Base-by-base conservation (phyloP, 2,113 vertebrate species). In the Anolis sagrei region DNA sequence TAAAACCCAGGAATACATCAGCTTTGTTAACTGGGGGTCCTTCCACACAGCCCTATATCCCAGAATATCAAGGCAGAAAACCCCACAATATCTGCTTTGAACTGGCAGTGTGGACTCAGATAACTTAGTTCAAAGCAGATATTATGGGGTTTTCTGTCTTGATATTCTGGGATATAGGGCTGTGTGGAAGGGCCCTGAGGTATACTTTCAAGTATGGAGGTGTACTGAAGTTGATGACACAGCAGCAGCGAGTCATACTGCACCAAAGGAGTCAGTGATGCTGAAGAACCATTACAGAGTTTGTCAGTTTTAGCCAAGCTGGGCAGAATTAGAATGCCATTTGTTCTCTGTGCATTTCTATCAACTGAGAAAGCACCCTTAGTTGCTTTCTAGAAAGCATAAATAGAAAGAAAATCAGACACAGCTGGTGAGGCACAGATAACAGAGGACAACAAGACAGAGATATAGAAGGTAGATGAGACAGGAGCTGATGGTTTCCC, bases 331-430 rank as follows among this genome's bases (percentile, higher is more conserved):
- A 64, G 32, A 82, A 93, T 72, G 86, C 91, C 69, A 89, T 93
- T 89, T 79, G 25, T 76, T 70, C 76, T 90, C 88, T 76, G 86
- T 91, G 58, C 64, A 54, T 79, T 23, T 32, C n/a, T 49, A 51
- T 44, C 44, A 69, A 68, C 69, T 5, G 7, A 48, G 44, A 69
- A 19, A 49, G 44, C n/a, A 29, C 1, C n/a, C 10, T 18, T 58
- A 49, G 76, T 84, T 93, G 90, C 76, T 75, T 54, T 73, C 76
- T 88, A 93, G 89, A 88, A 68, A 85, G 86, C 66, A 58, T 76
- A 81, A 49, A 51, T 86, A 83, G 54, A 48, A 89, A 89, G 84
- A 78, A 34, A 1, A 84, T 70, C 32, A 64, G 58, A 83, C 69
- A 11, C 3, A 25, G 25, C 23, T 2, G 34, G 88, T 77, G 90